Evolutionary conservation across 1,140 invertebrate species (phyloP), one percentile per base, ranked within the genome.

Genomic region (Sminthurides bifidus): DNA sequence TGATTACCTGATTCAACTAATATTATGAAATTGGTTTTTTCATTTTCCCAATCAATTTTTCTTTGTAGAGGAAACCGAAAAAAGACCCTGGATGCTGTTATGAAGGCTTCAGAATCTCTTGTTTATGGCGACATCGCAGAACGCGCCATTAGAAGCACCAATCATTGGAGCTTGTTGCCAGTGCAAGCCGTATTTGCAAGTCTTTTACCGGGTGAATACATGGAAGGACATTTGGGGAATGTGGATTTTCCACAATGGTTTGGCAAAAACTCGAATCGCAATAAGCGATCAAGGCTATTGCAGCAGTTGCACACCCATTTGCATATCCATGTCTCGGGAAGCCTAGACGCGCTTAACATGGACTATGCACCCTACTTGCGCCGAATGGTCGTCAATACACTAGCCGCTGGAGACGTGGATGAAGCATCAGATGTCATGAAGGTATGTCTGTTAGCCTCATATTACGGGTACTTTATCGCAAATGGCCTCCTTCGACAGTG

Each of bases 171-270:
- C 44, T 74, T 99, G n/a, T 70, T 99, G 12, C 90, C 93, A 14
- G 74, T 81, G 10, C 87, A 96, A 74, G 92, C 92, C 1, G 82
- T 93, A 69, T 93, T 84, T 72, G 82, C 87, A 15, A 90, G 87
- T 52, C 87, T 95, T 21, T 74, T 97, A 41, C 95, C 95, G 1
- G 88, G 92, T 0, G 78, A 84, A 63, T 73, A 81, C 29, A 80
- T 98, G 78, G 77, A 81, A 92, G 94, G 1, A 21, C 8, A 43
- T 72, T 2, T 77, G 77, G 0, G 82, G 85, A 74, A 85, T 94
- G n/a, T n/a, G 10, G 80, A 85, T 65, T 98, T 98, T 72, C 94
- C 96, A 3, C 70, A 77, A 19, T 98, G 93, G 92, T 79, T 99
- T 29, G 96, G 95, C 0, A 92, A 92, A 71, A 91, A 94, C 75